Percentiles rank a stretch among this genome's conserved stretches.
Conservation (phyloP, 1,140 invertebrate species). For the Pseudomyrmex cubaensis region DNA sequence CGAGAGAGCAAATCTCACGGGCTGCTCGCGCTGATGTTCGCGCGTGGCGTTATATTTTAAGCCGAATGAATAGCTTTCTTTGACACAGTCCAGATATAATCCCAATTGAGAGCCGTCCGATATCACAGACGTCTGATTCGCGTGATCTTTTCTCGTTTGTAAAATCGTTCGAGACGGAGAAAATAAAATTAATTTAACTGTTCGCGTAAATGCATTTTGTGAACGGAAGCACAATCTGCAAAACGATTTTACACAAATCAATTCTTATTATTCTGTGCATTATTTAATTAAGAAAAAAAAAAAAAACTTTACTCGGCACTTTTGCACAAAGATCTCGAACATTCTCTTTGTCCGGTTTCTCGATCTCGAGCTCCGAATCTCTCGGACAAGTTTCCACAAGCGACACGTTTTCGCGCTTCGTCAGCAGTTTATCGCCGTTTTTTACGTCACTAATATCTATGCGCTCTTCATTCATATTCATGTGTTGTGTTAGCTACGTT, state of each 20-base stretch:
- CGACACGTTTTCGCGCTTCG: not conserved
- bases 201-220: not conserved
- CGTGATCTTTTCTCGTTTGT: not conserved
- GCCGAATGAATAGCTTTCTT: constrained; percentile 9
- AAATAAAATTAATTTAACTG: too few relatives aligned
- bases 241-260: too few relatives aligned
- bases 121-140: not conserved
- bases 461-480: constrained; percentile 3
- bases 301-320: not conserved
- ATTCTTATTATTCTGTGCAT: not conserved
- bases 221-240: too few relatives aligned
- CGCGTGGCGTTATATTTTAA: constrained; percentile 15
- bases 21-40: not conserved
- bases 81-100: constrained; percentile 40
- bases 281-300: not conserved
- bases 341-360: not conserved
- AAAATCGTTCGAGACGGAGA: not conserved
- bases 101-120: not conserved
- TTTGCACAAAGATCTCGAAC: not conserved
- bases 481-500: not conserved
- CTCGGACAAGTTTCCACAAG: not conserved
- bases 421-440: not conserved
- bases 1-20: not conserved
- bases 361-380: not conserved
- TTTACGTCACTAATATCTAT: not conserved